Evolutionary conservation across 2,888 invertebrate species (phyloP), one percentile per base, ranked within the genome.

Genomic region (Eupithecia insigniata): DNA sequence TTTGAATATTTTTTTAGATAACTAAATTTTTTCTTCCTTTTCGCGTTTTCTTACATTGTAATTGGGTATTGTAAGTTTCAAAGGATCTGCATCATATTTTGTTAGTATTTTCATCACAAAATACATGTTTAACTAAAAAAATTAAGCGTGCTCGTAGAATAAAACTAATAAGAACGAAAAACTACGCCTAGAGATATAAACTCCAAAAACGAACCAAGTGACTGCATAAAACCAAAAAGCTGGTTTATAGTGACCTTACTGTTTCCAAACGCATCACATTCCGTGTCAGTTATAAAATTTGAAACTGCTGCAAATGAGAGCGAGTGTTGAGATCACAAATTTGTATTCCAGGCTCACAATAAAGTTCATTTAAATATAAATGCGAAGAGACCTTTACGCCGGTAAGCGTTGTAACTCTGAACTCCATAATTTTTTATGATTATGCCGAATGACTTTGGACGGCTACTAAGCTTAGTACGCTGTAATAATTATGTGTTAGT

Each of bases 351-450:
- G 85, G 80, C 88, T 90, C 90, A 90, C 88, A 91, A 91, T 90
- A 89, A 90, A 89, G 86, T 89, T 90, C 87, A 92, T 92, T 92
- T 92, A 91, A 91, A 92, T 92, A 91, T 91, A 92, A 91, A 91
- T 90, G 90, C 88, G 90, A 90, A 90, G 89, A 89, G 89, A 88
- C 88, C 89, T 89, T 86, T 86, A 85, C 85, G 86, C 85, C 82
- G 83, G 90, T 88, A 87, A 90, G 89, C 84, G 90, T 81, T 89
- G 88, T 87, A 86, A 85, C 84, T 85, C 87, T 89, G 87, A 89
- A 89, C 84, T 83, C 86, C 88, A 87, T 89, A 85, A 87, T 90
- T 90, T 90, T 90, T 90, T 88, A 90, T 85, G 85, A 84, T 83
- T 80, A 84, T 82, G 85, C 84, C 83, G 76, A 84, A 87, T 87